Base-by-base conservation (phyloP, 2,888 invertebrate species). In the Coenonympha glycerion region DNA sequence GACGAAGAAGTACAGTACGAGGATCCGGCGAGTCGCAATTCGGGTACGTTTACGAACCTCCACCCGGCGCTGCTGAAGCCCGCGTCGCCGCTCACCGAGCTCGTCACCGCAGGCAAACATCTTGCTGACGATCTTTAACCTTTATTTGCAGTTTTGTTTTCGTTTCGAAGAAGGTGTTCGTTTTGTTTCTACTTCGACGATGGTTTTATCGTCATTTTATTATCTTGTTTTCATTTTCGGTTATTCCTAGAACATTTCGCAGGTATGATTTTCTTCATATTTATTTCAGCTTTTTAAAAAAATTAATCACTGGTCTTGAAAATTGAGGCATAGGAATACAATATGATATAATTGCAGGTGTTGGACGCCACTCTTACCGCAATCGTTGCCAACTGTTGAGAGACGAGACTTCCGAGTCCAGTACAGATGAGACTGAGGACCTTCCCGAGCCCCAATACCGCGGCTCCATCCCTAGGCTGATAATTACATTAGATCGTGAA, bases 101-200 rank as follows among this genome's bases (percentile, higher is more conserved):
- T 87, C 69, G 86, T 79, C 64, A 85, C 86, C 53, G 84, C 86
- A 83, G 85, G 86, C 83, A 81, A 71, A 60, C 47, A n/a, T 3
- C 24, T 34, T 51, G 31, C 58, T 53, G 45, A 53, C 34, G 36
- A 44, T 39, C 41, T 13, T 48, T 45, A 45, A 22, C 2, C 15
- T 36, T 8, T 6, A 16, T 21, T 33, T n/a, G n/a, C 9, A 4
- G 11, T 21, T 4, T 15, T 21, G 3, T 22, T 39, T 24, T 21
- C 1, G 6, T 39, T 37, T 24, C 13, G 1, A 3, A 8, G 13
- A 34, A 34, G 16, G 8, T 34, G 22, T 45, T 45, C 24, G 18
- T 24, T 45, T 53, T 42, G 15, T 36, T 37, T 56, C 45, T 24
- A 15, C 24, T 39, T 24, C 9, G 22, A 13, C 2, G 39, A 6